Base-by-base conservation (phyloP, 2,797 vertebrate genomes). In the Darevskia mixta region DNA sequence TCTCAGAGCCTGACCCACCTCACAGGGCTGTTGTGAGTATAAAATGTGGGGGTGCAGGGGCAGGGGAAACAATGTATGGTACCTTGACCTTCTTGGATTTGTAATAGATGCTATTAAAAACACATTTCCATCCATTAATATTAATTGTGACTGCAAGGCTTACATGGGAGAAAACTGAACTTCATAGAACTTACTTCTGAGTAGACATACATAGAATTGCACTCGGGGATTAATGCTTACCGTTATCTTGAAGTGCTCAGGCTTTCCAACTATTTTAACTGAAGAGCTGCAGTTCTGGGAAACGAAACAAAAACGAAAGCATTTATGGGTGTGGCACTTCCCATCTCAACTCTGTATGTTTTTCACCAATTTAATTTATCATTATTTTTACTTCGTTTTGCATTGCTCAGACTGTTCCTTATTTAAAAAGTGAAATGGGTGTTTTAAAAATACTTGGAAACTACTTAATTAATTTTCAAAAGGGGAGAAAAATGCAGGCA, bases 231-330 rank as follows among this genome's bases (percentile, higher is more conserved):
- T 45, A 49, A 32, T 83, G 67, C 41, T 18, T 78, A 32, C 49
- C n/a, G 2, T 11, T 66, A 43, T 77, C 25, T 17, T 72, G 64
- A 5, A 72, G 41, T 20, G 18, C 61, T n/a, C 38, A 64, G 61
- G 17, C 29, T 27, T 76, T 75, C 55, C 61, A 15, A 61, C 38
- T 5, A 29, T 64, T 81, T 38, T 17, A 27, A 69, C 61, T 55
- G 49, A 82, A 32, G 27, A 8, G 20, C 3, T 6, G 17, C 45
- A 86, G 72, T 45, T 3, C 83, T 2, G 64, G 38, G 86, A 93
- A 93, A 88, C 23, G 87, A 92, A 90, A 89, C 78, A 43, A 45
- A 87, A 92, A 80, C 13, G 79, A 58, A 72, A 55, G 7, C 76
- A 27, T n/a, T 79, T 55, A 38, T 17, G 3, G 20, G n/a, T 27